Percentiles rank a stretch among this genome's conserved stretches.
These are phyloP conservation scores for Oryzias sinensis DNA, from an alignment of 2,797 vertebrate species.

Conservation along the genomic window DNA sequence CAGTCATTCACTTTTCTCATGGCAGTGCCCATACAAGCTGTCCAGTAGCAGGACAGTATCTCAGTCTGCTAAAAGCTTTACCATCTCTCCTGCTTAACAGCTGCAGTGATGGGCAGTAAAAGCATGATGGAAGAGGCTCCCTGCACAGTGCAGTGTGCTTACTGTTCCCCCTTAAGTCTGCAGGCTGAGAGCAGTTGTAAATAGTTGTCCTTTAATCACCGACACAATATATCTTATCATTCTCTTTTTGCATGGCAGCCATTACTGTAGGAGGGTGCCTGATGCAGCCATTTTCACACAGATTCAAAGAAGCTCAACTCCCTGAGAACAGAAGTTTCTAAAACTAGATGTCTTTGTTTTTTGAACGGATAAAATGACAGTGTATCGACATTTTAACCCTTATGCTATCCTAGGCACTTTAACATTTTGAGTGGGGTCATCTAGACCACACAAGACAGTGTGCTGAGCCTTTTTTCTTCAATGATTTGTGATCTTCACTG, in stretches of 20 bases:
- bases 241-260: slow-evolving; percentile 68
- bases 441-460: too few relatives aligned
- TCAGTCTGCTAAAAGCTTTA: slow-evolving; percentile 72
- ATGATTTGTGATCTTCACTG: too few relatives aligned
- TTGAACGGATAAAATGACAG: not conserved
- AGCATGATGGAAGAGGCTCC: slow-evolving; percentile 71
- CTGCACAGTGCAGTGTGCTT: slow-evolving; percentile 66
- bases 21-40: slow-evolving; percentile 64
- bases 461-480: too few relatives aligned
- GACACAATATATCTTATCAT: slow-evolving; percentile 66
- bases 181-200: slow-evolving; percentile 72
- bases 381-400: not conserved
- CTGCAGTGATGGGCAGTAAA: slow-evolving; percentile 74
- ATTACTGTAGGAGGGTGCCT: slow-evolving; percentile 60
- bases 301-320: slow-evolving; percentile 42
- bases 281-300: slow-evolving; percentile 44
- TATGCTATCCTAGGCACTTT: too few relatives aligned
- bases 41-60: slow-evolving; percentile 64
- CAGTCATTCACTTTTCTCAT: slow-evolving; percentile 71
- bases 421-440: too few relatives aligned
- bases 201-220: slow-evolving; percentile 74
- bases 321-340: slow-evolving; percentile 11
- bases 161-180: slow-evolving; percentile 66
- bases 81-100: slow-evolving; percentile 70
- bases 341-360: not conserved